Evolutionary conservation across 2,797 vertebrate genomes (phyloP).

Genomic region (Ceryle rudis): DNA sequence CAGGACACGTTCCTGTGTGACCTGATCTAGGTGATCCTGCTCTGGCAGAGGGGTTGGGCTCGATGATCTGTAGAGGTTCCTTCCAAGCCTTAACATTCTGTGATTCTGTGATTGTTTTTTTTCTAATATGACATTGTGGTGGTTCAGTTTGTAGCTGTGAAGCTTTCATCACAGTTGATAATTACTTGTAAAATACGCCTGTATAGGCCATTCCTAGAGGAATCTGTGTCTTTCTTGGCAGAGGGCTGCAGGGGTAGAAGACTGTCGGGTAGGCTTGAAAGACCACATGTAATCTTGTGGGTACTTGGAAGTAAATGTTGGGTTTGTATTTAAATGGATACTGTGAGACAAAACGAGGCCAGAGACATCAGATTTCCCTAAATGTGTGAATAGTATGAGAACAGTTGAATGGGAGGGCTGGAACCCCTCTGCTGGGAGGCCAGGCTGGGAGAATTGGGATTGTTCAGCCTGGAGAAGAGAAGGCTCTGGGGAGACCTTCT

Average conservation of each 20-base stretch:
- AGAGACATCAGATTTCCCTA: background rate
- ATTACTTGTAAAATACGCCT: background rate
- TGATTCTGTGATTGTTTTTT: constrained; percentile 19
- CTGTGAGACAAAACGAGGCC: background rate
- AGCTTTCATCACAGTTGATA: background rate
- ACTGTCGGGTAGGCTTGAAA: background rate
- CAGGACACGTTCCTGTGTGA: too few relatives aligned
- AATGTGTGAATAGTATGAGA: background rate
- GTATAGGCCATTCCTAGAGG: background rate
- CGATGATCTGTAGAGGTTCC: too few relatives aligned
- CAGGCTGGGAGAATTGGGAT: too few relatives aligned
- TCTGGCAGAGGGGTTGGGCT: too few relatives aligned
- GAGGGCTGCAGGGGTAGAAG: background rate
- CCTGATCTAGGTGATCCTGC: too few relatives aligned
- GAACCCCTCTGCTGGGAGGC: too few relatives aligned
- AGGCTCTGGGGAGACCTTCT: too few relatives aligned
- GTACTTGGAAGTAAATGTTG: background rate
- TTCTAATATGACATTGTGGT: background rate
- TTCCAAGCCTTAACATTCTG: too few relatives aligned
- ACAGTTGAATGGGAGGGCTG: background rate
- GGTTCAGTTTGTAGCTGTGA: constrained; percentile 14
- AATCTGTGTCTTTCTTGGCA: background rate
- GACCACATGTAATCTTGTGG: rapidly evolving
- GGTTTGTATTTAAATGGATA: background rate
- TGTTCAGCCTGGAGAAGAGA: too few relatives aligned